These are phyloP conservation scores for Todiramphus saurophagus DNA, from an alignment of 2,113 vertebrate species.

Conservation along the genomic window DNA sequence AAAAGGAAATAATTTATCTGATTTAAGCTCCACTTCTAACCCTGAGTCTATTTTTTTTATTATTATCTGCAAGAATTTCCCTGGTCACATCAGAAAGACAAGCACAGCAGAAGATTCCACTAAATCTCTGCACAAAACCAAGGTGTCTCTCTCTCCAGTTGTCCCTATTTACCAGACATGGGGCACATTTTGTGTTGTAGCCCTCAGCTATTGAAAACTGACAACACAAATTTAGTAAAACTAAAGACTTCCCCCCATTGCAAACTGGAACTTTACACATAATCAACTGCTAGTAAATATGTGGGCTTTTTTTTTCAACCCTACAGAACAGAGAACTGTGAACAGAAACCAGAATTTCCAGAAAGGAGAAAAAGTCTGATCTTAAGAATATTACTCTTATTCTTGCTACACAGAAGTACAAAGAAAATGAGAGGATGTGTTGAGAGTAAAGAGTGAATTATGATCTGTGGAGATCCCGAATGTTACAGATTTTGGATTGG, in stretches of 20 bases:
- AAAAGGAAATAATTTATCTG: background rate
- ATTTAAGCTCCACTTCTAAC: background rate
- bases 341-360: background rate
- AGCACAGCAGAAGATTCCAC: background rate
- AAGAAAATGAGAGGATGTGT: background rate
- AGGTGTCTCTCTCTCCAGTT: background rate
- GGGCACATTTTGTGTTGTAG: background rate
- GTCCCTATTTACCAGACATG: background rate
- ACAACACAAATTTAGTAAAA: background rate
- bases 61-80: background rate
- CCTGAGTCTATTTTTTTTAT: background rate
- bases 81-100: background rate
- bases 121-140: background rate
- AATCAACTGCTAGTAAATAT: background rate
- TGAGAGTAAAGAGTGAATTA: background rate
- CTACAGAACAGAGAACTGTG: background rate
- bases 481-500: background rate
- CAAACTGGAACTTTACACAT: background rate
- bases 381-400: background rate
- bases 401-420: background rate
- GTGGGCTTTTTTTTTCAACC: background rate
- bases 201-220: background rate
- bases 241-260: background rate
- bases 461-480: background rate
- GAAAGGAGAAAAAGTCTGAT: background rate